These are phyloP conservation scores for Notothenia rossii DNA, from an alignment of 2,113 vertebrate species.

Conservation along the genomic window DNA sequence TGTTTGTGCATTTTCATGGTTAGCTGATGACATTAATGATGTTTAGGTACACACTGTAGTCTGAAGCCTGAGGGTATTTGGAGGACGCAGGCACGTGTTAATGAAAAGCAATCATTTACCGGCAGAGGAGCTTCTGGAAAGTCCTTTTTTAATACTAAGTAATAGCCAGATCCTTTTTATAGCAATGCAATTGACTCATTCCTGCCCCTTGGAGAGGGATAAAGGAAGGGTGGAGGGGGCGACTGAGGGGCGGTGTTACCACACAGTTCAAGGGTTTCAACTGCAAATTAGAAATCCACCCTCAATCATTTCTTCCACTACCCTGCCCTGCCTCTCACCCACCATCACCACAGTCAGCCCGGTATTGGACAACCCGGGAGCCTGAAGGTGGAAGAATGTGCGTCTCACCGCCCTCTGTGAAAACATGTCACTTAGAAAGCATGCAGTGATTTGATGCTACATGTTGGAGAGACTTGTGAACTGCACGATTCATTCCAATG, in stretches of 20 bases:
- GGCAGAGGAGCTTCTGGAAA: conserved; percentile 1
- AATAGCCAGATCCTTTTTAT: conserved; percentile 37
- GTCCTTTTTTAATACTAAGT: conserved; percentile 21
- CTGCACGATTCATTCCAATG: conserved; percentile 6
- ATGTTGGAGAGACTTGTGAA: conserved; percentile 49
- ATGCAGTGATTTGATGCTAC: conserved; percentile 62
- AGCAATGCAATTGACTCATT: conserved; percentile 28
- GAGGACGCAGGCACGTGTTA: conserved; percentile 14
- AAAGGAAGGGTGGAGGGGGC: conserved; percentile 21
- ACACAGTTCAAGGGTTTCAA: conserved; percentile 10
- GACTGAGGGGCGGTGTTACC: not conserved
- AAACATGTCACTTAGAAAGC: conserved; percentile 63
- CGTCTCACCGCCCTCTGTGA: conserved; percentile 51
- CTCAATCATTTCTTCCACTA: conserved; percentile 47
- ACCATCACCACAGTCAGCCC: conserved; percentile 16
- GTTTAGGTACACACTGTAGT: conserved; percentile 6
- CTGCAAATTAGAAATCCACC: conserved; percentile 43
- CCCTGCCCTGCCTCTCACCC: conserved; percentile 16
- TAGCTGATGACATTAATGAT: conserved; percentile 26
- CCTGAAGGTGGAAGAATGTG: conserved; percentile 61
- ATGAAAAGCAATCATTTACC: conserved; percentile 33
- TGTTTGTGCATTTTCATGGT: conserved; percentile 17
- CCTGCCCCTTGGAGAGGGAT: conserved; percentile 21
- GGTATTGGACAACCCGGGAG: conserved; percentile 21
- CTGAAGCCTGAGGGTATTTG: conserved; percentile 9